Evolutionary conservation across 2,888 invertebrate species (phyloP).

Genomic region (Andricus curvator): DNA sequence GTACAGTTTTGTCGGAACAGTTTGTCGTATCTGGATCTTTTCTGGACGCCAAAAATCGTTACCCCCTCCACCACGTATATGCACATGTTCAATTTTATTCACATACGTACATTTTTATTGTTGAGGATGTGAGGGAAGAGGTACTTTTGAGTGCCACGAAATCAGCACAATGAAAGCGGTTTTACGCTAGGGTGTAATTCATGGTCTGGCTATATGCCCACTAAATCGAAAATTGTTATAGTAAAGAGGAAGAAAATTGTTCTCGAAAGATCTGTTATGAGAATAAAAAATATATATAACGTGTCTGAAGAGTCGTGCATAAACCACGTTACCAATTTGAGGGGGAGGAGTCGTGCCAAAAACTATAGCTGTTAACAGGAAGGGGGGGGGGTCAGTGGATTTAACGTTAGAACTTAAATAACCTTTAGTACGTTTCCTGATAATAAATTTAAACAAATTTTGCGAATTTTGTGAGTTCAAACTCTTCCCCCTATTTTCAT

Average conservation of each 20-base stretch:
- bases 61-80: constrained; percentile 38
- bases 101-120: constrained; percentile 39
- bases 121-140: constrained; percentile 4
- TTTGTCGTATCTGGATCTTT: constrained; percentile 48
- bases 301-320: too few relatives aligned
- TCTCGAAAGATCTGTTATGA: not conserved
- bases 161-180: constrained; percentile 44
- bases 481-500: too few relatives aligned
- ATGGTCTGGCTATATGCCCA: constrained; percentile 19
- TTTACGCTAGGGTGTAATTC: constrained; percentile 44
- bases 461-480: too few relatives aligned
- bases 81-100: constrained; percentile 46
- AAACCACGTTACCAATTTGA: too few relatives aligned
- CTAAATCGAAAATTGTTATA: not conserved
- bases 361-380: too few relatives aligned
- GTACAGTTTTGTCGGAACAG: constrained; percentile 49
- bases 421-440: too few relatives aligned
- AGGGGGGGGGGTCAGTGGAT: too few relatives aligned
- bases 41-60: constrained; percentile 43
- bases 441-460: too few relatives aligned
- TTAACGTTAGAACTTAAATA: too few relatives aligned
- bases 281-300: not conserved
- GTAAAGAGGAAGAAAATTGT: not conserved
- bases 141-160: constrained; percentile 17
- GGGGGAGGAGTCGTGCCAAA: too few relatives aligned